Conservation (phyloP, 2,888 invertebrate species). For the Dorcus hopei region DNA sequence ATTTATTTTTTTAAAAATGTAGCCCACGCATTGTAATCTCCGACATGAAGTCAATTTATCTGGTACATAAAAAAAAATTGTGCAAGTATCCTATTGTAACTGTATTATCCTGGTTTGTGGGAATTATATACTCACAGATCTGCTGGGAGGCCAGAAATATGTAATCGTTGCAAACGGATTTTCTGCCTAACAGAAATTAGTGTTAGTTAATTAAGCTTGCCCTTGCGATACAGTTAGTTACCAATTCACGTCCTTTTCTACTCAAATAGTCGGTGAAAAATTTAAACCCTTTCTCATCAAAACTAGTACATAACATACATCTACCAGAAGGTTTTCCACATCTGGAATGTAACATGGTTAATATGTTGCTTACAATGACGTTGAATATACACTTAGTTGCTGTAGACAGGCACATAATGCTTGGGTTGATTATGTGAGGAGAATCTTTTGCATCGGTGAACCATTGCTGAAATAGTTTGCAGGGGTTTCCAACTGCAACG, state of each 20-base stretch:
- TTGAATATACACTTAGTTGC: constrained; percentile 62
- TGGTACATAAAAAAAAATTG: too few species aligned
- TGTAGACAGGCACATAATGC: constrained; percentile 84
- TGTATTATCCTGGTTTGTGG: background rate
- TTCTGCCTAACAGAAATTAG: constrained; percentile 52
- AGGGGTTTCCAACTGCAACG: too few species aligned
- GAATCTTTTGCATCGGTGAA: constrained; percentile 68
- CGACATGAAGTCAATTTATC: too few species aligned
- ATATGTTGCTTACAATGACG: background rate
- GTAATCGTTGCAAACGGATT: constrained; percentile 82
- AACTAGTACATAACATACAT: constrained; percentile 83
- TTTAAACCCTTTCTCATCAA: constrained; percentile 73
- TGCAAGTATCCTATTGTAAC: background rate
- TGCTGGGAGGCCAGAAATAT: constrained; percentile 82
- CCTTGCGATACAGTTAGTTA: constrained; percentile 37
- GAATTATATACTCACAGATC: constrained; percentile 55
- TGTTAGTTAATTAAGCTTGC: too few species aligned
- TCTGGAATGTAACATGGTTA: constrained; percentile 43
- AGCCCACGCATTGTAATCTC: too few species aligned
- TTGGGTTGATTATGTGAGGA: constrained; percentile 74
- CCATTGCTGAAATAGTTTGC: constrained; percentile 53
- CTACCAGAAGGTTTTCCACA: constrained; percentile 78
- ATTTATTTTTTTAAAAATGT: too few species aligned
- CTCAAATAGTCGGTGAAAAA: constrained; percentile 91
- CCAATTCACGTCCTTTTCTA: constrained; percentile 81